Conservation (phyloP, 2,888 invertebrate species). For the Apamea crenata region DNA sequence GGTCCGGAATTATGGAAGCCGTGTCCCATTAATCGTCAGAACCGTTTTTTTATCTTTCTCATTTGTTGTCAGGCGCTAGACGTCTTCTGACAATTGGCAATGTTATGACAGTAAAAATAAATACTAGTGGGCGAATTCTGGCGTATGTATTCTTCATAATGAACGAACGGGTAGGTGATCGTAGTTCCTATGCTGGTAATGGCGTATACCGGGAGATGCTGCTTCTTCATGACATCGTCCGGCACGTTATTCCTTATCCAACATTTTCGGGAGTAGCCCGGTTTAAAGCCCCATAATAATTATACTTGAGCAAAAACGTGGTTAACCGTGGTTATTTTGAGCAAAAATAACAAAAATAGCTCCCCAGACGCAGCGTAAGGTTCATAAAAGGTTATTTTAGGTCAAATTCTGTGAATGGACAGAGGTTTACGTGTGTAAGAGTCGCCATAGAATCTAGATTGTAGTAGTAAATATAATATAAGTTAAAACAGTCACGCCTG, state of each 20-base stretch:
- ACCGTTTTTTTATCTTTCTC: neutral
- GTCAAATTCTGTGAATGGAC: constrained; percentile 38
- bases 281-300: neutral
- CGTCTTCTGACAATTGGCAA: constrained; percentile 26
- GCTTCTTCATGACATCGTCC: neutral
- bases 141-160: constrained; percentile 15
- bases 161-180: neutral
- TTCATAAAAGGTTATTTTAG: constrained; percentile 33
- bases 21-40: constrained; percentile 20
- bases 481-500: constrained; percentile 40
- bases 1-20: constrained; percentile 8
- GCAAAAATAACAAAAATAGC: neutral
- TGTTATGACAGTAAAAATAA: constrained; percentile 34
- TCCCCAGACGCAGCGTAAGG: neutral
- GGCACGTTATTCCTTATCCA: neutral
- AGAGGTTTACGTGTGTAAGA: constrained; percentile 25
- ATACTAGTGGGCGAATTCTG: constrained; percentile 27
- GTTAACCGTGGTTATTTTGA: neutral
- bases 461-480: constrained; percentile 15
- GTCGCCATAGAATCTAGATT: constrained; percentile 17
- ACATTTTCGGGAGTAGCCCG: neutral
- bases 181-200: neutral
- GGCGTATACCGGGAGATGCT: neutral
- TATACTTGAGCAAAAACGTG: neutral
- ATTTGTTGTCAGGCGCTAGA: neutral